Evolutionary conservation across 2,113 vertebrate species (phyloP).

Genomic region (Diadophis punctatus): DNA sequence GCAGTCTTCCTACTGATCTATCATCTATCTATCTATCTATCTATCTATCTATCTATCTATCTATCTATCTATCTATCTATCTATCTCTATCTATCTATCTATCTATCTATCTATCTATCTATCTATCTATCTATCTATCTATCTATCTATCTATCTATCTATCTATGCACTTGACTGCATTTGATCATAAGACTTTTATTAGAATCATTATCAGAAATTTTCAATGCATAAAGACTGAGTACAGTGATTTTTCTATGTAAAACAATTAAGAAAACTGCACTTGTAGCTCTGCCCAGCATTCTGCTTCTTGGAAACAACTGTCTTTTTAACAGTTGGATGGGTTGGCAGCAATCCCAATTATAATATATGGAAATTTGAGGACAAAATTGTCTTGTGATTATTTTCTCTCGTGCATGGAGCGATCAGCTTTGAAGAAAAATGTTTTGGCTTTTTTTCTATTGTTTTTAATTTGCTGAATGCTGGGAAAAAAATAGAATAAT

Average conservation of each 20-base stretch:
- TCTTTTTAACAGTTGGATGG: background rate
- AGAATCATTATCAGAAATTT: background rate
- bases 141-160: too few relatives aligned
- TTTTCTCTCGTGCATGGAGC: background rate
- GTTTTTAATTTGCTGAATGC: slow-evolving; percentile 22
- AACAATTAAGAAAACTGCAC: slow-evolving; percentile 8
- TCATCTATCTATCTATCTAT: too few relatives aligned
- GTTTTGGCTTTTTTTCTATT: slow-evolving; percentile 6
- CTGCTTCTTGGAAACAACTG: slow-evolving; percentile 30
- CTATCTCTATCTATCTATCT: background rate
- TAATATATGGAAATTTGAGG: slow-evolving; percentile 22
- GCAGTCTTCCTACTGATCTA: background rate
- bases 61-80: too few relatives aligned
- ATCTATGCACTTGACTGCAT: background rate
- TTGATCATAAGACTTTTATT: background rate
- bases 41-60: too few relatives aligned
- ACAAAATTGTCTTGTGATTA: slow-evolving; percentile 21
- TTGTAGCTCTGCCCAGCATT: slow-evolving; percentile 26
- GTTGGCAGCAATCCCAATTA: background rate
- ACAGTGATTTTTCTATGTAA: slow-evolving; percentile 14
- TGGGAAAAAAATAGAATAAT: background rate
- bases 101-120: too few relatives aligned
- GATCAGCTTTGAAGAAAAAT: background rate
- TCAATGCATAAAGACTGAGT: background rate
- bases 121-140: too few relatives aligned